These are phyloP conservation scores for Cyclura pinguis DNA, from an alignment of 2,797 vertebrate species.

Conservation along the genomic window DNA sequence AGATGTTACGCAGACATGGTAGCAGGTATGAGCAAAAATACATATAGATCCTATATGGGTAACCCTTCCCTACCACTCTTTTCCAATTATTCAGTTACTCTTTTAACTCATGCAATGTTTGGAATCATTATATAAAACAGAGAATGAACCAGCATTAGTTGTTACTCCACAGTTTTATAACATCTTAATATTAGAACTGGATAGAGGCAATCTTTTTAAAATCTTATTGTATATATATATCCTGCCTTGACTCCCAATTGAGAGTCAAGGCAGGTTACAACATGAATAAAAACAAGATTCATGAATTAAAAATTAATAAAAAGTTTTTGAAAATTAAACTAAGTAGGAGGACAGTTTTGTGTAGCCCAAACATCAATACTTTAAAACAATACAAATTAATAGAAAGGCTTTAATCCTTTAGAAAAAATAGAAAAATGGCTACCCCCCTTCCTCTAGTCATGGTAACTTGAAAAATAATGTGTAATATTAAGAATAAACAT, in stretches of 20 bases:
- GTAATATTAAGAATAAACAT: background rate
- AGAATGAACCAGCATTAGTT: background rate
- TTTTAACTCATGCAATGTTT: background rate
- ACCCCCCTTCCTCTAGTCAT: too few species aligned
- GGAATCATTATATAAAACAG: background rate
- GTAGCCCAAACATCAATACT: too few species aligned
- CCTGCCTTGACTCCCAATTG: too few species aligned
- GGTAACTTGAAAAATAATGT: too few species aligned
- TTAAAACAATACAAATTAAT: background rate
- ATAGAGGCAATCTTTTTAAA: background rate
- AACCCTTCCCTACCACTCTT: background rate
- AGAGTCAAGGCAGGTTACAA: too few species aligned
- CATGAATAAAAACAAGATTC: too few species aligned
- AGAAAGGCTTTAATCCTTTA: background rate
- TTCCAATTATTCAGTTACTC: slow-evolving; percentile 4
- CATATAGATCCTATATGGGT: background rate
- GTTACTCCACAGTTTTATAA: background rate
- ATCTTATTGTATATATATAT: too few species aligned
- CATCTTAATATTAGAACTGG: background rate
- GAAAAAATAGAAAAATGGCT: background rate
- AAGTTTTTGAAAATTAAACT: too few species aligned
- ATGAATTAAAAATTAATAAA: too few species aligned
- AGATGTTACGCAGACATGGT: background rate
- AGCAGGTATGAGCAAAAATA: background rate
- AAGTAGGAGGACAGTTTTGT: too few species aligned